Conservation (phyloP, 2,113 vertebrate species). For the Lonchura striata region DNA sequence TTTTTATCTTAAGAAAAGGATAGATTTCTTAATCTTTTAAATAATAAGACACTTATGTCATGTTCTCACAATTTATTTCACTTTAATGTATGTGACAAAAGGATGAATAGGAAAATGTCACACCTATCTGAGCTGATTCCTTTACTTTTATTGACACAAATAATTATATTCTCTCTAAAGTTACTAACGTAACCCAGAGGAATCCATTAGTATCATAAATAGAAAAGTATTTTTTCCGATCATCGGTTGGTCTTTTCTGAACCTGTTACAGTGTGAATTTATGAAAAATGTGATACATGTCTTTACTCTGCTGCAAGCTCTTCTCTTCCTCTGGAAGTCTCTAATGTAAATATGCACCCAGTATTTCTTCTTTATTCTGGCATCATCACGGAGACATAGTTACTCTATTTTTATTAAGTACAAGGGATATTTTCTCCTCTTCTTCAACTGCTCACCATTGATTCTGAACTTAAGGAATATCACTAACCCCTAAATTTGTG, state of each 20-base stretch:
- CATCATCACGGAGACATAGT: background rate
- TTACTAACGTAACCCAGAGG: background rate
- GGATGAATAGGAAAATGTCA: background rate
- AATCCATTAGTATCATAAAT: background rate
- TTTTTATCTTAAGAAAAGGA: background rate
- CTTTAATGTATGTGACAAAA: background rate
- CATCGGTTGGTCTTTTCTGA: background rate
- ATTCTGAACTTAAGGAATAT: background rate
- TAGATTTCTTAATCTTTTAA: background rate
- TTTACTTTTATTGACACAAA: background rate
- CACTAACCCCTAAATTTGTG: background rate
- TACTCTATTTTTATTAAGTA: background rate
- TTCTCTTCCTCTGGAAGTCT: background rate
- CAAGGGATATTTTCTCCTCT: background rate
- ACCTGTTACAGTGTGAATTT: background rate
- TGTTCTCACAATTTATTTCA: background rate
- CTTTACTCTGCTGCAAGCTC: background rate
- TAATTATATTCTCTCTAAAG: background rate
- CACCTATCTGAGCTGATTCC: background rate
- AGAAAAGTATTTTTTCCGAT: background rate
- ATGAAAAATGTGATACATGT: background rate
- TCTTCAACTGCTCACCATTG: background rate
- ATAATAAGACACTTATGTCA: background rate
- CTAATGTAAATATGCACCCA: background rate
- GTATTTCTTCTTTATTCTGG: background rate